phyloP scores from a whole-genome alignment of 2,113 vertebrate species.

The Anoura caudifer region DNA sequence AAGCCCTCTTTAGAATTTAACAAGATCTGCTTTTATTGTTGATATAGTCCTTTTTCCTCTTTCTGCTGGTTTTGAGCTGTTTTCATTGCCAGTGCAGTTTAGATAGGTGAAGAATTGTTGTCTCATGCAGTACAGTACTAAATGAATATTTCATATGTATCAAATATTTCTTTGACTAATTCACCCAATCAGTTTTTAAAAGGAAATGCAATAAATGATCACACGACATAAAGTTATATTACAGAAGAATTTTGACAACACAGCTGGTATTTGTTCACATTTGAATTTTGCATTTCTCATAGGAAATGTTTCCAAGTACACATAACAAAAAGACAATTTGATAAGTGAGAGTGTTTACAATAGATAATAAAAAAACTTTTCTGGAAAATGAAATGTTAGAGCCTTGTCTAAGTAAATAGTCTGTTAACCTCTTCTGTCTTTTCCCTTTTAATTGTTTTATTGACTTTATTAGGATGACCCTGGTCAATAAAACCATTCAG shows the following conservation, averaged over 20 bases:
- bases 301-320: not conserved
- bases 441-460: not conserved
- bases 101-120: not conserved
- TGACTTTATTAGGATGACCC: not conserved
- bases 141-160: not conserved
- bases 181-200: not conserved
- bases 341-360: not conserved
- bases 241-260: not conserved
- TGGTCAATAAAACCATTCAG: not conserved
- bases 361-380: not conserved
- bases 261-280: constrained; percentile 4
- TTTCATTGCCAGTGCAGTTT: not conserved
- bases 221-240: not conserved
- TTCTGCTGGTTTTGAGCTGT: not conserved
- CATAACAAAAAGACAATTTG: not conserved
- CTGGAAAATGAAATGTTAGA: not conserved
- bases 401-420: not conserved
- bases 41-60: not conserved
- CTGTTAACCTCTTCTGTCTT: not conserved
- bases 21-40: not conserved
- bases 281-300: not conserved
- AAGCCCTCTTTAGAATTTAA: not conserved
- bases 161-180: not conserved
- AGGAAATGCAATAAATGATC: not conserved
- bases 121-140: not conserved